Base-by-base conservation (phyloP, 2,888 invertebrate genomes). In the Dendrolimus pini region DNA sequence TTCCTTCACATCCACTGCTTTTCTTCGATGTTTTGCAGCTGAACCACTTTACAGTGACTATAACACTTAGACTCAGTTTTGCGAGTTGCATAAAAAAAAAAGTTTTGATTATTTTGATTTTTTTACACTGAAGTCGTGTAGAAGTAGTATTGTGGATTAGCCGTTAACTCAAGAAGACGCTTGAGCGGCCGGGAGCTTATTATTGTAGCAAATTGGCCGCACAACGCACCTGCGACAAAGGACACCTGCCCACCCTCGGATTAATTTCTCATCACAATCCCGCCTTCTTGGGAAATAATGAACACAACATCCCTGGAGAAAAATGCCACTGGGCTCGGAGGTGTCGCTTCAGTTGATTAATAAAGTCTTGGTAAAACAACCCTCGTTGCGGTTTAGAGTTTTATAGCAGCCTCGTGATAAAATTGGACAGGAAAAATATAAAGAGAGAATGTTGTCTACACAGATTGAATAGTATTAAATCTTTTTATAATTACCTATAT, bases 211-310 rank as follows among this genome's bases (percentile, higher is more conserved):
- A 82, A 85, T 84, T 81, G 83, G 78, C 75, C 76, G 71, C 72
- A 67, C 64, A 65, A 65, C 66, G 70, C 88, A 85, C 83, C 86
- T 85, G 87, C 77, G 76, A 64, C 71, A 64, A 47, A 12, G 47
- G 62, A 67, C 85, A 83, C 84, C 85, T 85, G 83, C 80, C 74
- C 72, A 66, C 70, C 74, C 75, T 71, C 71, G 86, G 89, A 89
- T 89, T 89, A 89, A 89, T 89, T 86, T 87, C 89, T 89, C 87
- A 89, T 89, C 88, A 89, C 82, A 78, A 72, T 74, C 73, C 72
- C 73, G 75, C 78, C 80, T 74, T 75, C 77, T 70, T 70, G 68
- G 73, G 75, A 82, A 79, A 84, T 86, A 90, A 90, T 88, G 89
- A 84, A 81, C 77, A 81, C 70, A 77, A 78, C 77, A 78, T 80